Percentiles rank a stretch among this genome's conserved stretches.
Evolutionary conservation across 1,140 invertebrate genomes (phyloP).

Genomic region (Wiebesia pumilae): DNA sequence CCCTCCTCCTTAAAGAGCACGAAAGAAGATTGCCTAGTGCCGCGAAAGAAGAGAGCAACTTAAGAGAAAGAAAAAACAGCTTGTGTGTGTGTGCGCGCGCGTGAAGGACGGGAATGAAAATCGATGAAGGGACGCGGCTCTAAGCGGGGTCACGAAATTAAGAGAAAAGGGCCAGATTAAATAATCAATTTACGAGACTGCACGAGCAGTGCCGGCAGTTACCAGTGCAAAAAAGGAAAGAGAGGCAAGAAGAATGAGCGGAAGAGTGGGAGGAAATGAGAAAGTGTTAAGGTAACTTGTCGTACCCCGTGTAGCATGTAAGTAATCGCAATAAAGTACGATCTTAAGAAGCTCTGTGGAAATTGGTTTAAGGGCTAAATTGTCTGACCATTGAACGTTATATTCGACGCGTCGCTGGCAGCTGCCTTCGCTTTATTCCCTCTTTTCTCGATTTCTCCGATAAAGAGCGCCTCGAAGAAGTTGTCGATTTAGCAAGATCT

Average conservation of each 20-base stretch:
- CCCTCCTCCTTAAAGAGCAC: background rate
- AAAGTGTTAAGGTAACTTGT: background rate
- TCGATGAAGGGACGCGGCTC: constrained; percentile 33
- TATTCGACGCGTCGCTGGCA: constrained; percentile 43
- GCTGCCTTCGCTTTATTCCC: background rate
- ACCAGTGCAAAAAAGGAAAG: background rate
- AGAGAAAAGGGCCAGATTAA: constrained; percentile 44
- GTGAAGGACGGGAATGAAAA: constrained; percentile 26
- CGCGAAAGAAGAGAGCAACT: background rate
- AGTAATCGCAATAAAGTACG: constrained; percentile 48
- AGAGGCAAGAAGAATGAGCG: background rate
- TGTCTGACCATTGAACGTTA: constrained; percentile 44
- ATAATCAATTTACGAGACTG: constrained; percentile 52
- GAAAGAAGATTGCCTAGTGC: constrained; percentile 28
- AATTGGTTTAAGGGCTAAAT: constrained; percentile 51
- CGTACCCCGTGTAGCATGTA: background rate
- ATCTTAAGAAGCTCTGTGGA: constrained; percentile 45
- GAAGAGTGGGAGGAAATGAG: background rate
- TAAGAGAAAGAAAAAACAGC: background rate
- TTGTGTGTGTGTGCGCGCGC: background rate
- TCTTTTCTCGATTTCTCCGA: background rate
- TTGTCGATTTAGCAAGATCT: background rate
- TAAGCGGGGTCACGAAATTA: constrained; percentile 29
- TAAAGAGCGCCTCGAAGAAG: background rate
- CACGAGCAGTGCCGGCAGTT: background rate